These are phyloP conservation scores for Samia ricini DNA, from an alignment of 1,140 invertebrate species.

Conservation along the genomic window DNA sequence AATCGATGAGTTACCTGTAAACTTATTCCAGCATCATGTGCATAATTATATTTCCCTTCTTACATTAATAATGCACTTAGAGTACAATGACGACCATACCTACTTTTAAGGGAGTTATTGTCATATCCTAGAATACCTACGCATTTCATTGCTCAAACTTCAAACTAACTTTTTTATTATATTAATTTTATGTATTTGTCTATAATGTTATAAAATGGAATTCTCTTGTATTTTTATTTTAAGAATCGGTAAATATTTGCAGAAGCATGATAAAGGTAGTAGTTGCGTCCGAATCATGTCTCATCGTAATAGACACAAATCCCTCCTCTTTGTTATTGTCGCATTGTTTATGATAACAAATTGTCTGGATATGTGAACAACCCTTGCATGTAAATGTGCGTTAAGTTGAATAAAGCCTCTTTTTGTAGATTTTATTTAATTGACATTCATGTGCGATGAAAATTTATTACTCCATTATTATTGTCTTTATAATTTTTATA, in stretches of 20 bases:
- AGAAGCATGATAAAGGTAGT: not conserved
- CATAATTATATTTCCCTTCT: too few relatives aligned
- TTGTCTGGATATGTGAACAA: slow-evolving; percentile 11
- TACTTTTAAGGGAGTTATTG: too few relatives aligned
- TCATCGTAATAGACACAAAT: slow-evolving; percentile 8
- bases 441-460: not conserved
- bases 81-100: too few relatives aligned
- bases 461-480: not conserved
- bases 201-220: not conserved
- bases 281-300: not conserved
- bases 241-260: not conserved
- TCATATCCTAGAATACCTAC: too few relatives aligned
- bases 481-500: too few relatives aligned
- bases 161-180: too few relatives aligned
- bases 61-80: too few relatives aligned
- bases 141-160: too few relatives aligned
- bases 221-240: not conserved
- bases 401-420: not conserved
- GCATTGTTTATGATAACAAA: slow-evolving; percentile 17
- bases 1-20: too few relatives aligned
- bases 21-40: too few relatives aligned
- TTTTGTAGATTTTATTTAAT: not conserved
- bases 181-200: too few relatives aligned
- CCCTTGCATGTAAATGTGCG: not conserved
- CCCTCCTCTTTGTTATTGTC: slow-evolving; percentile 5